Evolutionary conservation across 2,797 vertebrate genomes (phyloP).

Genomic region (Acanthopagrus latus): DNA sequence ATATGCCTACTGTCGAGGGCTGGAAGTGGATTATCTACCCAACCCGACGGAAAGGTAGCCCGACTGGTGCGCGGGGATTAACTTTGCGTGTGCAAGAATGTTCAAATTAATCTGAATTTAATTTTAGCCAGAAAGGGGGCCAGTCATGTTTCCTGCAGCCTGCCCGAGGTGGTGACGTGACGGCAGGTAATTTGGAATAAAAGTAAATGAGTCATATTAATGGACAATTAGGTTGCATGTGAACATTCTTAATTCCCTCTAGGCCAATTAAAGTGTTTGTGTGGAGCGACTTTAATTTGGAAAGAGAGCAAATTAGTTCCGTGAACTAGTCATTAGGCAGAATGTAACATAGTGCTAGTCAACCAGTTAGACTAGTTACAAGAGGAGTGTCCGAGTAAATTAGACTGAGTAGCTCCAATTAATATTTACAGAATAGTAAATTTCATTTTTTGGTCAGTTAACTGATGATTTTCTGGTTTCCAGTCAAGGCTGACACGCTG

Average conservation of each 20-base stretch:
- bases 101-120: conserved; percentile 64
- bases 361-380: conserved; percentile 8
- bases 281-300: conserved; percentile 49
- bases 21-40: conserved; percentile 67
- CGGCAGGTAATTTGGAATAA: conserved; percentile 65
- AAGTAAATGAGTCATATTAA: conserved; percentile 67
- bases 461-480: conserved; percentile 19
- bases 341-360: conserved; percentile 25
- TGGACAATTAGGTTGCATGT: conserved; percentile 58
- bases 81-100: conserved; percentile 52
- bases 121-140: conserved; percentile 47
- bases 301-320: conserved; percentile 58
- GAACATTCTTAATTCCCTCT: conserved; percentile 60
- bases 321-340: conserved; percentile 49
- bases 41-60: conserved; percentile 54
- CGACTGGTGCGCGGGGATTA: conserved; percentile 64
- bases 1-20: conserved; percentile 36
- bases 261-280: conserved; percentile 67
- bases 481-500: background rate
- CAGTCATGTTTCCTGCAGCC: conserved; percentile 46
- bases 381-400: background rate
- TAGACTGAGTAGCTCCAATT: conserved; percentile 14
- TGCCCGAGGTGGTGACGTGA: conserved; percentile 44
- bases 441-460: conserved; percentile 9
- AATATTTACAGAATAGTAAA: background rate